Evolutionary conservation across 2,888 invertebrate genomes (phyloP), one percentile per base, ranked within the genome.

Genomic region (Lasioglossum pauxillum): DNA sequence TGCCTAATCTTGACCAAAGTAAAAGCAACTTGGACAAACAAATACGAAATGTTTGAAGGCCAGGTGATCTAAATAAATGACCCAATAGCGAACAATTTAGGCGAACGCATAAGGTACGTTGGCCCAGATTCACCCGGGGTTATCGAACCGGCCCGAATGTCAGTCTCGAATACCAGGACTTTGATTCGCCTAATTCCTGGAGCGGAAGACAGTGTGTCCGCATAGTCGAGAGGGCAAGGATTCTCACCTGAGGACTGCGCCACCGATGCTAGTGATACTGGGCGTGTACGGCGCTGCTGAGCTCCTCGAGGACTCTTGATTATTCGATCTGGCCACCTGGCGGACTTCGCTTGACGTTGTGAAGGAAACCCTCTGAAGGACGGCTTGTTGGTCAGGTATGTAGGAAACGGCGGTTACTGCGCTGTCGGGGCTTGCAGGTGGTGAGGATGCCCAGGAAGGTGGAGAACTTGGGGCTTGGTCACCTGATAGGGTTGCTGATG

Each of bases 191-290:
- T 49, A 69, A 85, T 85, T 85, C 80, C 80, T 72, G 10, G 23
- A 53, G 10, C 53, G 3, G 31, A n/a, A 64, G 64, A 64, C 31
- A 31, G 64, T 8, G 10, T n/a, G 53, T 53, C 53, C 16, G 60
- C 80, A 80, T 87, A 76, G 75, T 31, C 49, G 8, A 14, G 77
- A 87, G 64, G 79, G 16, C n/a, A 38, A 38, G 69, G 79, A 87
- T 78, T 80, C 88, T 92, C 71, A 95, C 95, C 96, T 95, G 87
- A 97, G 93, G 38, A 97, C 97, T 38, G 96, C 97, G 76, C 96
- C 97, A 7, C 97, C 97, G 88, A 97, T 97, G 90, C 96, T 97
- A 0, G 96, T 96, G 91, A 97, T 97, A 92, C 96, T 96, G 0
- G 97, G 96, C 38, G 96, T 94, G 83, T 94, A 93, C 75, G 94